Evolutionary conservation across 2,888 invertebrate genomes (phyloP).

Genomic region (Apoda limacodes): DNA sequence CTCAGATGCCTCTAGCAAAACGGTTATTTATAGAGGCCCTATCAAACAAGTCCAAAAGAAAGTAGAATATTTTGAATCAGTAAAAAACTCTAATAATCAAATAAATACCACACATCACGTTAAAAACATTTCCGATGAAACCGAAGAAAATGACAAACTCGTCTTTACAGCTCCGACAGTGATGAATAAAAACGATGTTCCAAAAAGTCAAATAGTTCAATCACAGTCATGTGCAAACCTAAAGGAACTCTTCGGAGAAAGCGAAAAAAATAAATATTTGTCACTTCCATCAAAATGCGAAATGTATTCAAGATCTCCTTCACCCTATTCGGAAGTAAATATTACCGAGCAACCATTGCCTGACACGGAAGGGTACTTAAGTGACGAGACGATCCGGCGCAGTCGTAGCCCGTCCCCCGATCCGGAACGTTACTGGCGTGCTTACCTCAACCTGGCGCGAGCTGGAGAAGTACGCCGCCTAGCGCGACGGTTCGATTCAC

Average conservation of each 20-base stretch:
- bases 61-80: constrained; percentile 84
- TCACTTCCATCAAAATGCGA: constrained; percentile 61
- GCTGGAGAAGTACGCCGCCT: constrained; percentile 83
- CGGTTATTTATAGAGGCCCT: constrained; percentile 72
- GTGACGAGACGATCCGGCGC: constrained; percentile 75
- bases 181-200: constrained; percentile 9
- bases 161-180: constrained; percentile 10
- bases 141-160: constrained; percentile 38
- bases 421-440: constrained; percentile 76
- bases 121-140: constrained; percentile 61
- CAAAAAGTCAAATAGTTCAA: constrained; percentile 41
- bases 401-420: constrained; percentile 82
- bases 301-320: constrained; percentile 60
- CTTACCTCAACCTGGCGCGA: constrained; percentile 77
- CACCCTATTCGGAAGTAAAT: constrained; percentile 63
- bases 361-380: constrained; percentile 68
- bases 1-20: constrained; percentile 78
- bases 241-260: constrained; percentile 86
- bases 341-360: constrained; percentile 56
- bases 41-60: constrained; percentile 77
- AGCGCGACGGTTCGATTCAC: constrained; percentile 82
- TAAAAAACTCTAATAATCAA: constrained; percentile 63
- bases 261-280: constrained; percentile 69
- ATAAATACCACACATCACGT: constrained; percentile 62
- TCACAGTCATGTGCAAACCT: constrained; percentile 81